Conservation (phyloP, 1,140 invertebrate species). For the Magallana angulata region DNA sequence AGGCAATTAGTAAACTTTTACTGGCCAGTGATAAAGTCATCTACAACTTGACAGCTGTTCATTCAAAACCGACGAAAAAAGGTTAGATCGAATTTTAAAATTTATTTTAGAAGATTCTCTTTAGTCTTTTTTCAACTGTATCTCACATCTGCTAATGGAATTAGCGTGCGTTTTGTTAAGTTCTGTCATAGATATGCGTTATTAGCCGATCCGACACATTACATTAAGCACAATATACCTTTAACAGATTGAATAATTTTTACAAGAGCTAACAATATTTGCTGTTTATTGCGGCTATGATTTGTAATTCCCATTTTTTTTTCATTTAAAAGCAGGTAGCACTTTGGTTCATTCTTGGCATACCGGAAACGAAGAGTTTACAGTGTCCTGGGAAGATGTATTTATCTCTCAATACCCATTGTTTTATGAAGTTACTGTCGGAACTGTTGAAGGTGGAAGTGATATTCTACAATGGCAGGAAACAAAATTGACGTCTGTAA, state of each 20-base stretch:
- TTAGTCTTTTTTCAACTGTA: too few species aligned
- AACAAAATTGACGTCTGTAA: slow-evolving; percentile 43
- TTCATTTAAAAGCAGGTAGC: background rate
- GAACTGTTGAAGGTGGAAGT: slow-evolving; percentile 49
- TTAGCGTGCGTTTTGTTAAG: too few species aligned
- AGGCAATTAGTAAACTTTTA: slow-evolving; percentile 43
- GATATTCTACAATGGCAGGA: slow-evolving; percentile 60
- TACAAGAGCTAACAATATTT: too few species aligned
- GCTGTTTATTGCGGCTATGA: too few species aligned
- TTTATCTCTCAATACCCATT: slow-evolving; percentile 51
- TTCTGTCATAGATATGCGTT: too few species aligned
- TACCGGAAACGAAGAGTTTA: slow-evolving; percentile 36
- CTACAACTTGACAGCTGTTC: slow-evolving; percentile 39
- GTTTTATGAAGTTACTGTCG: slow-evolving; percentile 56
- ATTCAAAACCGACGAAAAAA: background rate
- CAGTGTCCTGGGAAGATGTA: slow-evolving; percentile 51
- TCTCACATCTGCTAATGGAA: too few species aligned
- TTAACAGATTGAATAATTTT: too few species aligned
- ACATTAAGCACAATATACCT: too few species aligned
- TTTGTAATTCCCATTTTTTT: too few species aligned
- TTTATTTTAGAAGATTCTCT: too few species aligned
- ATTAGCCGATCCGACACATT: too few species aligned
- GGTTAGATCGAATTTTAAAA: background rate
- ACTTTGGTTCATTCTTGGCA: slow-evolving; percentile 29
- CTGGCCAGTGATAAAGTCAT: slow-evolving; percentile 22